phyloP scores from a whole-genome alignment of 1,140 invertebrate species.

The Hyles euphorbiae region DNA sequence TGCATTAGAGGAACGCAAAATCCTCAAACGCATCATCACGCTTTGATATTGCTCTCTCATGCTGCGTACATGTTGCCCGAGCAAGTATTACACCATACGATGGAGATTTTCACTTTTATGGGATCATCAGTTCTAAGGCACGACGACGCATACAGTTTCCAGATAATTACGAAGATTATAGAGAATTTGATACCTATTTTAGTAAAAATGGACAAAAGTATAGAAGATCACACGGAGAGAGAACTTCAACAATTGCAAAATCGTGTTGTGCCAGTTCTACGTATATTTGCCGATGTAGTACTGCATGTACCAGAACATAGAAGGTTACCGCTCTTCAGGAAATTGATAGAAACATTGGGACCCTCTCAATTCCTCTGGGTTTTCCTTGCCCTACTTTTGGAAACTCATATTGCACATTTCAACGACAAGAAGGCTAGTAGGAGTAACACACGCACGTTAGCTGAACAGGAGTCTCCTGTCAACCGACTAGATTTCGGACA shows the following conservation, averaged over 20 bases:
- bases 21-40: conserved; percentile 95
- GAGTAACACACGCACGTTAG: conserved; percentile 41
- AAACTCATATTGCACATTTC: conserved; percentile 79
- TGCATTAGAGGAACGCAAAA: conserved; percentile 93
- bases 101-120: conserved; percentile 97
- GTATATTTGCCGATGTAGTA: conserved; percentile 92
- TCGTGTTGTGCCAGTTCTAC: conserved; percentile 82
- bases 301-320: conserved; percentile 94
- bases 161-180: conserved; percentile 93
- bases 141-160: conserved; percentile 95
- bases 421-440: conserved; percentile 60
- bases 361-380: conserved; percentile 85
- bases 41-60: conserved; percentile 86
- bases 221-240: conserved; percentile 70
- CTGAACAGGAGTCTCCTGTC: conserved; percentile 59
- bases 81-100: conserved; percentile 91
- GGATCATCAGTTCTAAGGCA: conserved; percentile 92
- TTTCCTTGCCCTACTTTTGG: conserved; percentile 83
- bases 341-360: conserved; percentile 84
- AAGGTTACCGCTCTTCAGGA: conserved; percentile 85
- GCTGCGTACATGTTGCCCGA: conserved; percentile 86
- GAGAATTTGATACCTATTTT: conserved; percentile 93
- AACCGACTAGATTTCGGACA: conserved; percentile 84
- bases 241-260: conserved; percentile 61
- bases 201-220: conserved; percentile 73